Evolutionary conservation across 2,888 invertebrate genomes (phyloP), one percentile per base, ranked within the genome.

Genomic region (Tetranychus piercei): DNA sequence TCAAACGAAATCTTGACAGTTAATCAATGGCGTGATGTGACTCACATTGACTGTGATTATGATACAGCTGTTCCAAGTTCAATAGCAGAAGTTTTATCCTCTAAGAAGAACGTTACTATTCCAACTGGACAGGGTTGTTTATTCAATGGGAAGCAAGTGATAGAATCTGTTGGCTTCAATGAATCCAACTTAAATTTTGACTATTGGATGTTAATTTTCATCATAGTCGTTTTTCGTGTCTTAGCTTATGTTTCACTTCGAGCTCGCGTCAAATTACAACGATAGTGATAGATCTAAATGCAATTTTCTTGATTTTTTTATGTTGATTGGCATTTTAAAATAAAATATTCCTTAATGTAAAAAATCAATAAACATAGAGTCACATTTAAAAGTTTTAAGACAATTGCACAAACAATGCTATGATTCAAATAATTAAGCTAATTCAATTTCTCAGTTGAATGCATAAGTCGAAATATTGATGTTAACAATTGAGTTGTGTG

Each of bases 1-100:
- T 91, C 91, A 44, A 92, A 92, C 82, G 93, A 94, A 82, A 91
- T 92, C 0, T 83, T 94, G 22, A 84, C 91, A 74, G 87, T 94
- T 75, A 94, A 93, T 84, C 94, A 94, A 81, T 94, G 94, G 94
- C 82, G 87, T 0, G 88, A 89, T 71, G 86, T 94, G 15, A 88
- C 88, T 6, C 84, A 86, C 79, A 92, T 94, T 79, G 86, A 86
- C 1, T 92, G 92, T 81, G 88, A 88, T 1, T 55, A 5, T 15
- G 55, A 55, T 6, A 18, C 15, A 18, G 1, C 23, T 23, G 34
- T 20, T 45, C 1, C 15, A 15, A 23, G 11, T 11, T 34, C 34
- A 34, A 34, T 34, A 34, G 34, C 3, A 34, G 3, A 6, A 44
- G 20, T 6, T 23, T 43, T 18, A 23, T 18, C 44, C 20, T 1